A percentile compares a stretch with the other conserved stretches of the same genome.
Conservation (phyloP, 2,888 invertebrate genomes). For the Crematogaster levior region DNA sequence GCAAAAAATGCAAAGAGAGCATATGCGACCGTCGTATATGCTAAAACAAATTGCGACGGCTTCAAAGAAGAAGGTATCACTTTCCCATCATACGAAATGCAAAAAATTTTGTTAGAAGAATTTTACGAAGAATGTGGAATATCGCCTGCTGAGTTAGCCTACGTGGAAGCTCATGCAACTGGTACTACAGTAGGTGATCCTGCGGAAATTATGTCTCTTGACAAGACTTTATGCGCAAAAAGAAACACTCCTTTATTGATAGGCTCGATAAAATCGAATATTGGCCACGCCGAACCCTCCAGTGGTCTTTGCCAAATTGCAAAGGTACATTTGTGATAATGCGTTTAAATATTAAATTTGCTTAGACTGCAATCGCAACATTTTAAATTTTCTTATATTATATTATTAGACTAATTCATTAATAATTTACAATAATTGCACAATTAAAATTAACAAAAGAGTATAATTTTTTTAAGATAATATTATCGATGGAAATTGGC, state of each 20-base stretch:
- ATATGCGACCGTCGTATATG: conserved; percentile 86
- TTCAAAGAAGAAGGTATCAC: conserved; percentile 78
- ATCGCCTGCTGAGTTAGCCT: conserved; percentile 62
- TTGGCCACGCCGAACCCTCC: conserved; percentile 57
- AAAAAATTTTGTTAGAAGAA: conserved; percentile 57
- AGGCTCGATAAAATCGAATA: conserved; percentile 70
- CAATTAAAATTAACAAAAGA: background rate
- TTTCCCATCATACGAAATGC: conserved; percentile 54
- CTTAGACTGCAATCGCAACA: background rate
- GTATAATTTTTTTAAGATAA: conserved; percentile 37
- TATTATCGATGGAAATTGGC: conserved; percentile 74
- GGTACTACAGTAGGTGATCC: conserved; percentile 25
- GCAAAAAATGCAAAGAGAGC: conserved; percentile 84
- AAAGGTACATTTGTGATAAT: conserved; percentile 55
- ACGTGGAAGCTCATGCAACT: conserved; percentile 68
- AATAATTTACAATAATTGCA: background rate
- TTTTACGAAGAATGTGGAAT: conserved; percentile 61
- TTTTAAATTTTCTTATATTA: background rate
- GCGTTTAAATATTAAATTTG: background rate
- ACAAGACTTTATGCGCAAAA: conserved; percentile 60
- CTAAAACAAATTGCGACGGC: conserved; percentile 87
- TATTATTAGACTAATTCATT: background rate
- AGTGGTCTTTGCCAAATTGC: conserved; percentile 54
- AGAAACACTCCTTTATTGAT: conserved; percentile 65
- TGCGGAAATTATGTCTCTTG: conserved; percentile 67